phyloP scores from a whole-genome alignment of 2,797 vertebrate genomes.

The Crocidura indochinensis region DNA sequence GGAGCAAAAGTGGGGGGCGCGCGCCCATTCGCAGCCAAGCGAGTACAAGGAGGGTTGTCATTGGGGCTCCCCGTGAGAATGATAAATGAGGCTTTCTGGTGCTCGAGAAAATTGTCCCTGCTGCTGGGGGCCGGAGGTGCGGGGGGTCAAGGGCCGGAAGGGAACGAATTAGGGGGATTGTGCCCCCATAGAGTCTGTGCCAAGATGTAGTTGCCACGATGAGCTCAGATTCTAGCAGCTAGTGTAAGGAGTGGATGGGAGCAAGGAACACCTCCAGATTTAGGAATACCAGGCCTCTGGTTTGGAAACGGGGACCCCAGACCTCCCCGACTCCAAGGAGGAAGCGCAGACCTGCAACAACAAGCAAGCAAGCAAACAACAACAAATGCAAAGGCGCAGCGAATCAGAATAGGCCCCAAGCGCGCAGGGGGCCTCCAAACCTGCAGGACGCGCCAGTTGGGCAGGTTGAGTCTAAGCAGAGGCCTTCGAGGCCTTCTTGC shows the following conservation, averaged over 20 bases:
- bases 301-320: neutral
- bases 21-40: conserved; percentile 6
- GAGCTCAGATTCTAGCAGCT: neutral
- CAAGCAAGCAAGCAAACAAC: neutral
- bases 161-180: conserved; percentile 6
- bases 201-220: neutral
- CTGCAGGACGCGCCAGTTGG: neutral
- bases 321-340: too few relatives aligned
- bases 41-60: conserved; percentile 61
- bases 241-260: neutral
- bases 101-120: conserved; percentile 55
- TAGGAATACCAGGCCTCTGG: neutral
- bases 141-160: conserved; percentile 50
- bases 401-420: neutral
- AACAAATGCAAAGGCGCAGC: neutral
- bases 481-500: neutral
- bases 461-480: neutral
- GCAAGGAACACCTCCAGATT: neutral
- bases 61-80: conserved; percentile 36
- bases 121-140: neutral
- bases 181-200: conserved; percentile 13
- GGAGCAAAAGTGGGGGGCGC: conserved; percentile 38
- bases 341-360: too few relatives aligned
- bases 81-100: conserved; percentile 75
- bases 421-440: neutral